These are phyloP conservation scores for Phyllotreta striolata DNA, from an alignment of 2,888 invertebrate species.

Conservation along the genomic window DNA sequence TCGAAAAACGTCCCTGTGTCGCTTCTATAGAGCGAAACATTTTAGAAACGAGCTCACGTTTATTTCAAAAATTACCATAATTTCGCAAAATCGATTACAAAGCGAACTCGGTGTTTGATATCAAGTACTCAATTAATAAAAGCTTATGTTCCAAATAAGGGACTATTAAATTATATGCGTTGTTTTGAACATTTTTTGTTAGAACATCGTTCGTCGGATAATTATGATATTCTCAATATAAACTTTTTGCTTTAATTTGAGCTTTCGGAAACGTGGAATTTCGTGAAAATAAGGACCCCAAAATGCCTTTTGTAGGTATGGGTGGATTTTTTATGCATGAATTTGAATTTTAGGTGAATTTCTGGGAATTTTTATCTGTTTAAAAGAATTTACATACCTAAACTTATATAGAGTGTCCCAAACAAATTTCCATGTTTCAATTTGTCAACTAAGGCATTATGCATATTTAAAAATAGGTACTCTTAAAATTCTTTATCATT, in stretches of 20 bases:
- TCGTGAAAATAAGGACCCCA: conserved; percentile 19
- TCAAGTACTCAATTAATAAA: conserved; percentile 57
- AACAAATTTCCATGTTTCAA: too few species aligned
- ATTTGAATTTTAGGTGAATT: too few species aligned
- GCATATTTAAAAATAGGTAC: too few species aligned
- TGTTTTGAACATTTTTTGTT: conserved; percentile 52
- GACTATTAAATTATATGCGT: conserved; percentile 54
- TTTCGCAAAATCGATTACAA: conserved; percentile 60
- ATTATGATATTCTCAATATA: conserved; percentile 49
- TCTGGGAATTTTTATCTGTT: too few species aligned
- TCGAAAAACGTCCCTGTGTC: conserved; percentile 27
- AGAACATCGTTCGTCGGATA: conserved; percentile 45
- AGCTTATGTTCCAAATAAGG: conserved; percentile 55
- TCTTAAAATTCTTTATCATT: too few species aligned
- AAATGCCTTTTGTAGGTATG: too few species aligned
- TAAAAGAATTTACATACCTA: too few species aligned
- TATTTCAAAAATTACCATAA: conserved; percentile 60
- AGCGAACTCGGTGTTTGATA: conserved; percentile 57
- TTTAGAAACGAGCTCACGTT: conserved; percentile 57
- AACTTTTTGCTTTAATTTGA: conserved; percentile 45
- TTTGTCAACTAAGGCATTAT: too few species aligned
- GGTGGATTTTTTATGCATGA: too few species aligned
- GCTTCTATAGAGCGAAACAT: conserved; percentile 37
- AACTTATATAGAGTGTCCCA: too few species aligned
- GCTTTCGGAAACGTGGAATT: conserved; percentile 46